phyloP scores from a whole-genome alignment of 2,797 vertebrate species.

The Gadopsis bispinosus region DNA sequence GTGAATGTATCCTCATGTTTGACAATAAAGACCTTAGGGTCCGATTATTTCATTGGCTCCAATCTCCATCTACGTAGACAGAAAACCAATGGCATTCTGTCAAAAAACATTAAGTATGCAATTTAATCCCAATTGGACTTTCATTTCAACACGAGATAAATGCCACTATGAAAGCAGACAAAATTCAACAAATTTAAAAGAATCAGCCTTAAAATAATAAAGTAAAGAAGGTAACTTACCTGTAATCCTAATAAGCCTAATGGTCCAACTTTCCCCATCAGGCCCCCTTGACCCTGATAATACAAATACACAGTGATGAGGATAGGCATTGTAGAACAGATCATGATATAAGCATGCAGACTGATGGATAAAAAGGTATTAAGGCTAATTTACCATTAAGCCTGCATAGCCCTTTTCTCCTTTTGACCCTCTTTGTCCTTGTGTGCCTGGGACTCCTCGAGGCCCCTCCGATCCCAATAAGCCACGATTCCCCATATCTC shows the following conservation, averaged over 20 bases:
- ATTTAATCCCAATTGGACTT: too few species aligned
- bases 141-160: too few species aligned
- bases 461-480: conserved; percentile 75
- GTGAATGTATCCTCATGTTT: too few species aligned
- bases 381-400: conserved; percentile 76
- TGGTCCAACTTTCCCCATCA: conserved; percentile 73
- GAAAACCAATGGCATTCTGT: background rate
- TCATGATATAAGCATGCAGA: background rate
- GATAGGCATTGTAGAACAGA: background rate
- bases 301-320: background rate
- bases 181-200: background rate
- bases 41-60: too few species aligned
- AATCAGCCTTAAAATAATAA: background rate
- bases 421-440: conserved; percentile 80
- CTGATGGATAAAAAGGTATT: background rate
- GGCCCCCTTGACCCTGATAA: conserved; percentile 74
- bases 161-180: too few species aligned
- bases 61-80: background rate
- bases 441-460: conserved; percentile 72
- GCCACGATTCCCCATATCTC: conserved; percentile 79
- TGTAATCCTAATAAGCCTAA: conserved; percentile 73
- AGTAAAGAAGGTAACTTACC: conserved; percentile 41
- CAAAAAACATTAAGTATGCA: too few species aligned
- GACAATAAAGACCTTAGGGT: too few species aligned
- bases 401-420: conserved; percentile 86